phyloP scores from a whole-genome alignment of 2,113 vertebrate species.

The Pterocles orientalis region DNA sequence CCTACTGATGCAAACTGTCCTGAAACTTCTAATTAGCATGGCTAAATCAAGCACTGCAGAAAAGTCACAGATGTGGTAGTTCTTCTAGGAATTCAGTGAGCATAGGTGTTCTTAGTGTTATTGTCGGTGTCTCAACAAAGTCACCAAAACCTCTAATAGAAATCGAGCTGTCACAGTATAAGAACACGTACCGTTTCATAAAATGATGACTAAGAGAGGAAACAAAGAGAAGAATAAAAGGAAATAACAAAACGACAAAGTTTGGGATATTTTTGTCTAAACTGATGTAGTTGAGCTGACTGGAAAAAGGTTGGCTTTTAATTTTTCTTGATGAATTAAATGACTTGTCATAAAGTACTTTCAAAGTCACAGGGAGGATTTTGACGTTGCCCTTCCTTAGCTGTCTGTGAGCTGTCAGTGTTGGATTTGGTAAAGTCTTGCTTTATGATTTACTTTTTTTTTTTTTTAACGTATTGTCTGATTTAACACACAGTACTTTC shows the following conservation, averaged over 20 bases:
- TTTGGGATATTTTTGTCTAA: not conserved
- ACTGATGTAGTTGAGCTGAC: not conserved
- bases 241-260: not conserved
- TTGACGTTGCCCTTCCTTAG: not conserved
- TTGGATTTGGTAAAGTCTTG: not conserved
- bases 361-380: not conserved
- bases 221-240: not conserved
- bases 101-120: not conserved
- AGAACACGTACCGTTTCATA: not conserved
- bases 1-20: not conserved
- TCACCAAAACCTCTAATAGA: not conserved
- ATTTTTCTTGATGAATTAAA: not conserved
- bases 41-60: rapidly evolving
- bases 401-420: not conserved
- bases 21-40: not conserved
- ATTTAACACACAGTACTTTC: not conserved
- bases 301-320: not conserved
- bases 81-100: not conserved
- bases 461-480: not conserved
- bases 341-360: not conserved
- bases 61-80: not conserved
- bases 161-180: not conserved
- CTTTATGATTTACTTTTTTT: not conserved
- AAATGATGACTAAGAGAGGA: not conserved
- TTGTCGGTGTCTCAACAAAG: not conserved